Evolutionary conservation across 1,140 invertebrate genomes (phyloP), one percentile per base, ranked within the genome.

Genomic region (Agraylea sexmaculata): DNA sequence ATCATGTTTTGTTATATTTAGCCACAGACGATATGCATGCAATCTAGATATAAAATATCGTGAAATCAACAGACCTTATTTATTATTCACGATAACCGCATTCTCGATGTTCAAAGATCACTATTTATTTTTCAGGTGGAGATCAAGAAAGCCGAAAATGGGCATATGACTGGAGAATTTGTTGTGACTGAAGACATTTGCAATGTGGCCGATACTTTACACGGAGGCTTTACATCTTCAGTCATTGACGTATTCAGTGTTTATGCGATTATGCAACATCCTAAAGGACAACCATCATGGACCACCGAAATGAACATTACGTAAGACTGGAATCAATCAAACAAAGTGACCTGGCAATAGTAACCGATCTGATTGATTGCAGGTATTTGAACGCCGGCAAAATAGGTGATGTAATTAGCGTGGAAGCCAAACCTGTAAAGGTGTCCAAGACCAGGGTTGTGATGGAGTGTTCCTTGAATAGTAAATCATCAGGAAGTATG

Each of bases 251-350:
- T 10, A 19, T 18, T 35, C 3, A 28, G 16, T 3, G 11, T 19
- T 28, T 35, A 18, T 19, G 21, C 8, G 3, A 7, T 42, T 2
- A 23, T 28, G 19, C 20, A 34, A n/a, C 40, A 42, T 17, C 30
- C 32, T 17, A 25, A 18, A 18, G 40, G 31, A 17, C 15, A 2
- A 12, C n/a, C 27, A 8, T 11, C 20, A 12, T 42, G 15, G 7
- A 42, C 40, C 8, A 35, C 40, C 4, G 32, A 42, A 16, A 42
- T 42, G 40, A 34, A 12, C 11, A 17, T 42, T 17, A n/a, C 15
- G 40, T 42, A 22, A 40, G 38, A 5, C 7, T 5, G 15, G 5
- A 31, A 31, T 31, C 29, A 31, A 31, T 7, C 8, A 10, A 10
- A 13, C 33, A 6, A 2, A 19, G 16, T 11, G 7, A 20, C 6